phyloP scores from a whole-genome alignment of 2,888 invertebrate species.

The Nezara viridula region DNA sequence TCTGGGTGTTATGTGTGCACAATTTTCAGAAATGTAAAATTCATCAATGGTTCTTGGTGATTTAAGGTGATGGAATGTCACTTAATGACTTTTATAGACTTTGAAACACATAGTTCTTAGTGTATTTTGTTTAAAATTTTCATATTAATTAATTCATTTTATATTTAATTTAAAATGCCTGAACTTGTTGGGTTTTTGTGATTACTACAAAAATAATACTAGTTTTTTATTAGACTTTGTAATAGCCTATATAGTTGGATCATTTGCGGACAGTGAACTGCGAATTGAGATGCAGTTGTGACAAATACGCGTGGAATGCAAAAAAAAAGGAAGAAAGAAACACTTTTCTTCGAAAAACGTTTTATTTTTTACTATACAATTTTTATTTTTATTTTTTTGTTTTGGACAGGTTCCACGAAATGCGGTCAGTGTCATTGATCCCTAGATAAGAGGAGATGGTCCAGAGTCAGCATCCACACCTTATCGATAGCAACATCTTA shows the following conservation, averaged over 20 bases:
- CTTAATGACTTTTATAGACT: no score
- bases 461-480: neutral
- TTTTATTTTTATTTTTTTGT: neutral
- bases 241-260: neutral
- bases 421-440: slow-evolving; percentile 12
- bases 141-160: no score
- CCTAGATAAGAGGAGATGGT: neutral
- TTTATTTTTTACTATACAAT: neutral
- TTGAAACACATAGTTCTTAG: no score
- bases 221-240: no score
- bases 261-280: neutral
- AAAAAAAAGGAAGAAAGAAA: neutral
- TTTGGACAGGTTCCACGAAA: neutral
- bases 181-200: no score
- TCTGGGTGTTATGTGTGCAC: no score
- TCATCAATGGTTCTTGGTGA: no score
- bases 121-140: no score
- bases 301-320: neutral
- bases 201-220: no score
- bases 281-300: neutral
- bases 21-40: no score
- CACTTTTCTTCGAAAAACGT: neutral
- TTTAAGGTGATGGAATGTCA: no score
- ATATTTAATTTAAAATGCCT: no score
- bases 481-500: neutral